Conservation (phyloP, 1,140 invertebrate genomes). For the Formica selysi region DNA sequence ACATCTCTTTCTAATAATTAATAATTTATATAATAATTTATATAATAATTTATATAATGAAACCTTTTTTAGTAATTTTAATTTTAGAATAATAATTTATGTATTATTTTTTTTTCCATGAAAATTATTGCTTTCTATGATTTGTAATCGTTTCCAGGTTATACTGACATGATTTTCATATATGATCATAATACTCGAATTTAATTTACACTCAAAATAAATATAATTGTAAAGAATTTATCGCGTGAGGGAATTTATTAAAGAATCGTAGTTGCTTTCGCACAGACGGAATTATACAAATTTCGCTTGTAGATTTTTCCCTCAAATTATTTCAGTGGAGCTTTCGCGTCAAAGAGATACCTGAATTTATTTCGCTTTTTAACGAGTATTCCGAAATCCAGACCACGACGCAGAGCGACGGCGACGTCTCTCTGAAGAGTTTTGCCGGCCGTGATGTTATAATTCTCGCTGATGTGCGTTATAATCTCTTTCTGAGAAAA, state of each 20-base stretch:
- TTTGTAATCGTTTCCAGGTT: background rate
- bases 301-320: constrained; percentile 18
- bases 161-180: background rate
- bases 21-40: background rate
- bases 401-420: constrained; percentile 75
- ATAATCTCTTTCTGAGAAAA: constrained; percentile 76
- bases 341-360: constrained; percentile 59
- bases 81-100: background rate
- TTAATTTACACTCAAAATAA: background rate
- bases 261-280: constrained; percentile 13
- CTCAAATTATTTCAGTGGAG: constrained; percentile 28
- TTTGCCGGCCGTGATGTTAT: constrained; percentile 72
- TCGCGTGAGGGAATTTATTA: background rate
- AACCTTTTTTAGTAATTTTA: background rate
- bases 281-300: constrained; percentile 19
- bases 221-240: constrained; percentile 7
- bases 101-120: background rate
- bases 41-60: background rate
- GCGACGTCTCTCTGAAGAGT: constrained; percentile 73
- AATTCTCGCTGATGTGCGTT: constrained; percentile 74
- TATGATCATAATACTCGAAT: background rate
- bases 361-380: constrained; percentile 78
- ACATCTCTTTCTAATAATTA: too few species aligned
- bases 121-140: background rate
- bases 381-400: constrained; percentile 79